Percentiles rank a stretch among this genome's conserved stretches.
These are phyloP conservation scores for Sepioteuthis lessoniana DNA, from an alignment of 2,888 invertebrate genomes.

Conservation along the genomic window DNA sequence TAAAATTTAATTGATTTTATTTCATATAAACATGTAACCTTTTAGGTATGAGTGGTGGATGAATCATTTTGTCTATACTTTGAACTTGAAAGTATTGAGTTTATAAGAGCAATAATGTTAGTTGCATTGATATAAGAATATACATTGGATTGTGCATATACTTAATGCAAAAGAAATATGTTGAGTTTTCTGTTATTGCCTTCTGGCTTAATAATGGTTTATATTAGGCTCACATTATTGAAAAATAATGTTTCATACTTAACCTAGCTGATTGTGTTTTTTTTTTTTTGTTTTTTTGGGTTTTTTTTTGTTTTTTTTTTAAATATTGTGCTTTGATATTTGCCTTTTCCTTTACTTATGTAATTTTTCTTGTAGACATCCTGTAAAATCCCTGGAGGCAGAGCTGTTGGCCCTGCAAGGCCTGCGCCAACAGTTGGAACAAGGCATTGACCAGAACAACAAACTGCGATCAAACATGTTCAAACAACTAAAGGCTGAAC, in stretches of 20 bases:
- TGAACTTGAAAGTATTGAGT: too few relatives aligned
- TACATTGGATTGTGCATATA: neutral
- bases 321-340: neutral
- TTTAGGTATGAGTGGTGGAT: too few relatives aligned
- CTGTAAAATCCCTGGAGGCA: constrained; percentile 48
- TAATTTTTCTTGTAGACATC: neutral
- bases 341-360: neutral
- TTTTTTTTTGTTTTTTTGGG: too few relatives aligned
- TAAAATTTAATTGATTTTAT: too few relatives aligned
- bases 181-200: too few relatives aligned
- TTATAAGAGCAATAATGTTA: neutral
- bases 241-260: neutral
- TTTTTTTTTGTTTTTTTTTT: neutral
- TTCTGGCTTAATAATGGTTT: neutral
- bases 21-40: too few relatives aligned
- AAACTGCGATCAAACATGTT: constrained; percentile 54
- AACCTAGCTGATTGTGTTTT: too few relatives aligned
- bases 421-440: constrained; percentile 59
- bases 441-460: constrained; percentile 59
- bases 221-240: neutral
- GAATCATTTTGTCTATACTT: too few relatives aligned
- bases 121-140: neutral
- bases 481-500: constrained; percentile 42
- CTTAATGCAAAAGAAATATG: neutral
- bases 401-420: constrained; percentile 58